Base-by-base conservation (phyloP, 2,797 vertebrate species). In the Caiman crocodilus region DNA sequence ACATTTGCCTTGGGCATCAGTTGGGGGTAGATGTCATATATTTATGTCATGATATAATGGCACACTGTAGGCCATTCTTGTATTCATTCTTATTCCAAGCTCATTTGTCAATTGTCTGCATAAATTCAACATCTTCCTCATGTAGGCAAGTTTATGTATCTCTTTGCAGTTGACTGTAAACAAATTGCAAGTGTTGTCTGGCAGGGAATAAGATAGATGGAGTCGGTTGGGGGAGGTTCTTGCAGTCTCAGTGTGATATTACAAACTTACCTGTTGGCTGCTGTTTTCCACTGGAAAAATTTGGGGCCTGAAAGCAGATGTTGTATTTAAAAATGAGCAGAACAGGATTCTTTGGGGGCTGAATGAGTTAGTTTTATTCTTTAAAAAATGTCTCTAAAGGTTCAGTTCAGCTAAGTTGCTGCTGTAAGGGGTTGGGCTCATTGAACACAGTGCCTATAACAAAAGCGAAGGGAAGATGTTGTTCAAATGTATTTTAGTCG, bases 1-100 rank as follows among this genome's bases (percentile, higher is more conserved):
- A 97, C 93, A 96, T 97, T 97, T 97, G 96, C 97, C 95, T 69
- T 94, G 94, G 97, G 97, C 97, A 94, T 96, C 94, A 94, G 90
- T 96, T 95, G 93, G 95, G 95, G 96, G 89, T 94, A 97, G 95
- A 84, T 97, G 95, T 95, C 94, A 98, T 98, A 98, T 96, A 97
- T 98, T 98, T 97, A 92, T 98, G 97, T 98, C 97, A 98, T 97
- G 94, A 91, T 95, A 96, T 98, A 98, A 98, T 97, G 95, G 95
- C 94, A 89, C 81, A 97, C 97, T 97, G 91, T 97, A 97, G 97
- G 97, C 97, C 97, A 96, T 97, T 97, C 97, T 96, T 97, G 92
- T 97, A 96, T 93, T 94, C 84, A 58, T 97, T 97, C 90, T 94
- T 91, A 94, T 96, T 96, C 84, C 0, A 69, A 96, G 92, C 92